Evolutionary conservation across 2,888 invertebrate species (phyloP).

Genomic region (Margaritifera margaritifera): DNA sequence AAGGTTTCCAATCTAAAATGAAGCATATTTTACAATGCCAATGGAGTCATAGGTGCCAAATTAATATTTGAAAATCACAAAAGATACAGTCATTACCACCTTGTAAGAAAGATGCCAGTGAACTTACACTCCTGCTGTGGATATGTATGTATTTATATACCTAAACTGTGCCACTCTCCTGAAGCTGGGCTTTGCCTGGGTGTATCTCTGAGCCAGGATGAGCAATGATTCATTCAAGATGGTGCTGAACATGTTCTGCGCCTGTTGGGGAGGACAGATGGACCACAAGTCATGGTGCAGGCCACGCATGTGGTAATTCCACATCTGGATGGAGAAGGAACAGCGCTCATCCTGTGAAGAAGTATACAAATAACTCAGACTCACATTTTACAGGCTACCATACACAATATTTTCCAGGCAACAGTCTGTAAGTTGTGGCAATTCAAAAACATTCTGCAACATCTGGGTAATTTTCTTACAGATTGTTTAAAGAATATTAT

Average conservation of each 20-base stretch:
- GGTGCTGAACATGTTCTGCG: slow-evolving; percentile 60
- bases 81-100: too few relatives aligned
- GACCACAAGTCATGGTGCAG: slow-evolving; percentile 66
- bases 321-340: slow-evolving; percentile 69
- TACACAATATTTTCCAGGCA: too few relatives aligned
- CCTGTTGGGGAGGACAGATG: slow-evolving; percentile 63
- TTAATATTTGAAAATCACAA: too few relatives aligned
- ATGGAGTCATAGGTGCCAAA: too few relatives aligned
- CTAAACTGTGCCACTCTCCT: slow-evolving; percentile 64
- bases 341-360: slow-evolving; percentile 67
- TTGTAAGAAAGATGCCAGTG: too few relatives aligned
- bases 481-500: too few relatives aligned
- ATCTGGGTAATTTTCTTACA: too few relatives aligned
- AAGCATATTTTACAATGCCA: too few relatives aligned
- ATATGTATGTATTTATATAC: slow-evolving; percentile 31
- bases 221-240: slow-evolving; percentile 65
- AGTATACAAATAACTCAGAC: neutral
- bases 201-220: slow-evolving; percentile 62
- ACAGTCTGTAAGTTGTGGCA: too few relatives aligned
- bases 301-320: slow-evolving; percentile 66
- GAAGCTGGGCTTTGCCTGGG: slow-evolving; percentile 62
- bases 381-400: too few relatives aligned
- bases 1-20: too few relatives aligned
- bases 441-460: too few relatives aligned
- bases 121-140: neutral